Conservation (phyloP, 2,888 invertebrate genomes). For the Tigriopus californicus region DNA sequence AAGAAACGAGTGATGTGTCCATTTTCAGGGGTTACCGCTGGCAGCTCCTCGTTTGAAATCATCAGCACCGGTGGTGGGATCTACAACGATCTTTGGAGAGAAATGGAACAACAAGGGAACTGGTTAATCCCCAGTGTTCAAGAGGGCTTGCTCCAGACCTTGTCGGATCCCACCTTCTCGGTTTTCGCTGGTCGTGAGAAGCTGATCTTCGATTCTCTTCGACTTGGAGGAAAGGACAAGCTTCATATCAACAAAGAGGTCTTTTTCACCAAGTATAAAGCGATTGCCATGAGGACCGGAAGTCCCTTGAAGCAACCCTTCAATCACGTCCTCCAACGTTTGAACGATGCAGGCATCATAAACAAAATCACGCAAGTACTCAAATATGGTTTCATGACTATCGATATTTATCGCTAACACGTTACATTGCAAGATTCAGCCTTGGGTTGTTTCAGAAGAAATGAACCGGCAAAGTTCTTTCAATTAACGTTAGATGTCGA, state of each 20-base stretch:
- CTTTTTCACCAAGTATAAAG: conserved; percentile 3
- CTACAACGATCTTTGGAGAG: neutral
- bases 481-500: too few relatives aligned
- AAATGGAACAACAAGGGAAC: conserved; percentile 1
- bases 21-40: neutral
- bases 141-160: neutral
- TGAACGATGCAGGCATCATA: neutral
- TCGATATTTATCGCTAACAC: too few relatives aligned
- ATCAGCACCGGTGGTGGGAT: conserved; percentile 8
- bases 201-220: conserved; percentile 1
- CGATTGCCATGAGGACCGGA: neutral
- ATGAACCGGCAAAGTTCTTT: too few relatives aligned
- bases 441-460: too few relatives aligned
- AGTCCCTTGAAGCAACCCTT: neutral
- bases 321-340: neutral
- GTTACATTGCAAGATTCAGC: too few relatives aligned
- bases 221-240: neutral
- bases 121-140: neutral
- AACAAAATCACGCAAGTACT: neutral
- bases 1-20: too few relatives aligned
- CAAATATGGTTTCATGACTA: neutral
- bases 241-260: neutral
- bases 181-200: conserved; percentile 4
- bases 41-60: neutral
- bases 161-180: neutral